A percentile compares a stretch with the other conserved stretches of the same genome.
These are phyloP conservation scores for Acanthoscelides obtectus DNA, from an alignment of 2,888 invertebrate genomes.

Conservation along the genomic window DNA sequence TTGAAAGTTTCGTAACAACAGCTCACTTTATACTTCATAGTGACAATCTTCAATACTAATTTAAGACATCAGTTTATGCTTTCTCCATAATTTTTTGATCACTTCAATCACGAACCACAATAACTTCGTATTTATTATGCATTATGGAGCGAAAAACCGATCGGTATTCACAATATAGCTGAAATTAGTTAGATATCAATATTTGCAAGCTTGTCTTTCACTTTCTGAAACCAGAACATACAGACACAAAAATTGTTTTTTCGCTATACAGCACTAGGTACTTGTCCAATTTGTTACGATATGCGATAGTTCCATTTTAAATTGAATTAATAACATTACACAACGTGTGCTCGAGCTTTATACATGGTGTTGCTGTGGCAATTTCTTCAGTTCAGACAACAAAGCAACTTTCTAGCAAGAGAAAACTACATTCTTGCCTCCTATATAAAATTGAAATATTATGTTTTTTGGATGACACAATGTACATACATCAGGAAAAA, in stretches of 20 bases:
- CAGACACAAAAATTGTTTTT: neutral
- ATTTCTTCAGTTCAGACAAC: neutral
- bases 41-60: too few species aligned
- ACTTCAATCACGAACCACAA: neutral
- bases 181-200: neutral
- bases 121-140: neutral
- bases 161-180: neutral
- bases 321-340: neutral
- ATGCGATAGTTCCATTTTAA: neutral
- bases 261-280: neutral
- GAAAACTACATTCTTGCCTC: too few species aligned
- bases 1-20: too few species aligned
- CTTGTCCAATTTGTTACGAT: neutral
- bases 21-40: too few species aligned
- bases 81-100: too few species aligned
- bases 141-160: neutral
- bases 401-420: too few species aligned
- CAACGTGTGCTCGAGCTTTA: neutral
- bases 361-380: neutral
- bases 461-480: too few species aligned
- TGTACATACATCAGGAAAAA: too few species aligned
- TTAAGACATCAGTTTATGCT: too few species aligned
- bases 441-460: too few species aligned
- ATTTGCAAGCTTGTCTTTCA: neutral
- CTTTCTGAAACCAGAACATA: neutral